phyloP scores from a whole-genome alignment of 2,113 vertebrate genomes.

The Romanogobio albipinnatus region DNA sequence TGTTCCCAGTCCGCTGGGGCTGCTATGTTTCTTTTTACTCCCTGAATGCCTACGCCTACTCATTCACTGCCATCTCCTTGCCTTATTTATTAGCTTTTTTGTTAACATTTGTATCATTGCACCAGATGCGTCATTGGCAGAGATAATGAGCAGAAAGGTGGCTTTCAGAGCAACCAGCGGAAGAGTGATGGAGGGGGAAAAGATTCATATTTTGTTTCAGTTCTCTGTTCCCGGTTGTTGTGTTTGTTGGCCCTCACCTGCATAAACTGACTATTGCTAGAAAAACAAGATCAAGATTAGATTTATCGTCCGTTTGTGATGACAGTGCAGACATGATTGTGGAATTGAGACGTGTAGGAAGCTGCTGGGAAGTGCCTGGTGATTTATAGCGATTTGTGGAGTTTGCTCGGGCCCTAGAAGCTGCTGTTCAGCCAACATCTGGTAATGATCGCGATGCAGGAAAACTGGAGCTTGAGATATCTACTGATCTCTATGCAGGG shows the following conservation, averaged over 20 bases:
- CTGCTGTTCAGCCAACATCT: conserved; percentile 80
- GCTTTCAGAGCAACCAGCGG: conserved; percentile 39
- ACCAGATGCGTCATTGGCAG: conserved; percentile 34
- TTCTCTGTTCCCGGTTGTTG: conserved; percentile 35
- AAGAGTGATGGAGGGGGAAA: conserved; percentile 24
- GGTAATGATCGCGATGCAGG: conserved; percentile 79
- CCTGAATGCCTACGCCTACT: conserved; percentile 63
- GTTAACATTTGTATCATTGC: conserved; percentile 21
- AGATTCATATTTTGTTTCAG: conserved; percentile 12
- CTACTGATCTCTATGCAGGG: conserved; percentile 45
- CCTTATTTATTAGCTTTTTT: conserved; percentile 65
- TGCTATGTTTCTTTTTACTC: conserved; percentile 71
- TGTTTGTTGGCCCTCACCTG: conserved; percentile 32
- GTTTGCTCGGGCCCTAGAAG: conserved; percentile 64
- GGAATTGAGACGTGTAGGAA: conserved; percentile 58
- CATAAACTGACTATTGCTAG: conserved; percentile 39
- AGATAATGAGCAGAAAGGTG: conserved; percentile 44
- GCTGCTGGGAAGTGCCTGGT: conserved; percentile 63
- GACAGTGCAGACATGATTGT: conserved; percentile 60
- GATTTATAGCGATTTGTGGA: conserved; percentile 75
- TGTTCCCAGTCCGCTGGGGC: conserved; percentile 69
- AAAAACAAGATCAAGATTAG: conserved; percentile 29
- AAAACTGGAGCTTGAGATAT: conserved; percentile 61
- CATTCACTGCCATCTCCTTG: conserved; percentile 64
- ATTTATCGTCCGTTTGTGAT: conserved; percentile 64